Percentiles rank a stretch among this genome's conserved stretches.
These are phyloP conservation scores for Proteles cristata DNA, from an alignment of 2,113 vertebrate genomes.

Conservation along the genomic window DNA sequence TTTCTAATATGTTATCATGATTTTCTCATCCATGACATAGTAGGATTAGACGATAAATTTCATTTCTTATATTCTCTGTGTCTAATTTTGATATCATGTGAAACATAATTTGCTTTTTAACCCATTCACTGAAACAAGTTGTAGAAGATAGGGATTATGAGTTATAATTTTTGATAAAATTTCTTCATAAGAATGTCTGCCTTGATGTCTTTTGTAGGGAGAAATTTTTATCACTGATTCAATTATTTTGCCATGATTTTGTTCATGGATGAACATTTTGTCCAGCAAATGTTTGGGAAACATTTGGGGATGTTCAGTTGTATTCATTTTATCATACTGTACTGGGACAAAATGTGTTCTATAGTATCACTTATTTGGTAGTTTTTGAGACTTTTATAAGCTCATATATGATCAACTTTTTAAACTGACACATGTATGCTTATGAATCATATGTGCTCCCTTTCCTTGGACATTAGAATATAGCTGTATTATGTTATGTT, in stretches of 20 bases:
- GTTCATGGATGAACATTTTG: neutral
- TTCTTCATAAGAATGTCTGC: neutral
- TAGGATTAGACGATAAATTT: neutral
- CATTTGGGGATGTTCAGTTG: neutral
- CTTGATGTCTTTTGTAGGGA: neutral
- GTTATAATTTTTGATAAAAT: neutral
- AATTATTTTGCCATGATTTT: neutral
- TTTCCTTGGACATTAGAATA: neutral
- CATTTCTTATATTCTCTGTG: neutral
- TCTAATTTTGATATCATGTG: neutral
- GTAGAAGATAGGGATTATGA: neutral
- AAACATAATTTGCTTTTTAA: neutral
- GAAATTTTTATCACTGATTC: neutral
- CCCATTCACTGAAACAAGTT: constrained; percentile 1
- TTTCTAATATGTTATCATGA: neutral
- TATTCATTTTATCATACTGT: neutral
- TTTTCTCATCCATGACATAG: neutral
- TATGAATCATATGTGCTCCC: neutral
- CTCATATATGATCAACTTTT: neutral
- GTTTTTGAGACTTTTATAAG: neutral
- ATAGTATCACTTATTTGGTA: neutral
- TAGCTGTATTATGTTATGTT: neutral
- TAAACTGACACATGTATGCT: neutral
- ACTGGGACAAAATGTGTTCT: neutral
- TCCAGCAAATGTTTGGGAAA: neutral